Conservation (phyloP, 2,888 invertebrate genomes). For the Lepidonotus clava region DNA sequence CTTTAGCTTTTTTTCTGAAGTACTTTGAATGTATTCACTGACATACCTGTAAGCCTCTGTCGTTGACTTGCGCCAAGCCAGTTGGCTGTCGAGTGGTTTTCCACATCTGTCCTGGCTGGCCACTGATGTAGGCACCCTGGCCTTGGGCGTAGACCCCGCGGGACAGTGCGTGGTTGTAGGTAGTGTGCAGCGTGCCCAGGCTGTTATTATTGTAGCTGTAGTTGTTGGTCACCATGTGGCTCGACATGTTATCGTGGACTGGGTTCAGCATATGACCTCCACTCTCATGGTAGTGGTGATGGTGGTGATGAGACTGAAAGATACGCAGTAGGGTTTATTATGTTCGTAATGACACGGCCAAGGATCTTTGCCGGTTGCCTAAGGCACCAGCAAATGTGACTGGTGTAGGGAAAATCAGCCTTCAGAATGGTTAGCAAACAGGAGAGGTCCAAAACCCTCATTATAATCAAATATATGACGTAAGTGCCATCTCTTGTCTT, state of each 20-base stretch:
- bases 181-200: conserved; percentile 40
- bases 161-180: conserved; percentile 44
- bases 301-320: conserved; percentile 37
- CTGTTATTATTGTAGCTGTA: conserved; percentile 55
- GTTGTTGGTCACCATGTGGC: conserved; percentile 13
- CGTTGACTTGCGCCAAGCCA: conserved; percentile 31
- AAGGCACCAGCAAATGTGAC: too few species aligned
- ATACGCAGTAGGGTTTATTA: too few species aligned
- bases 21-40: too few species aligned
- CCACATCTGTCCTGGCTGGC: conserved; percentile 35
- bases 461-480: too few species aligned
- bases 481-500: too few species aligned
- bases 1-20: too few species aligned
- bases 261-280: neutral
- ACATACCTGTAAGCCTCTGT: conserved; percentile 51
- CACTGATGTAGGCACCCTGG: conserved; percentile 16
- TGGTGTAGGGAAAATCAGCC: too few species aligned
- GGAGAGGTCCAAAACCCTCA: too few species aligned
- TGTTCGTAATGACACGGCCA: too few species aligned
- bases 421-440: too few species aligned
- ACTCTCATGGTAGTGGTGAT: conserved; percentile 16
- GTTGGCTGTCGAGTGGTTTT: conserved; percentile 24
- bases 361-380: too few species aligned
- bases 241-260: neutral
- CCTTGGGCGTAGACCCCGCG: neutral